A percentile compares a stretch with the other conserved stretches of the same genome.
Evolutionary conservation across 2,797 vertebrate genomes (phyloP).

Genomic region (Malurus leucopterus): DNA sequence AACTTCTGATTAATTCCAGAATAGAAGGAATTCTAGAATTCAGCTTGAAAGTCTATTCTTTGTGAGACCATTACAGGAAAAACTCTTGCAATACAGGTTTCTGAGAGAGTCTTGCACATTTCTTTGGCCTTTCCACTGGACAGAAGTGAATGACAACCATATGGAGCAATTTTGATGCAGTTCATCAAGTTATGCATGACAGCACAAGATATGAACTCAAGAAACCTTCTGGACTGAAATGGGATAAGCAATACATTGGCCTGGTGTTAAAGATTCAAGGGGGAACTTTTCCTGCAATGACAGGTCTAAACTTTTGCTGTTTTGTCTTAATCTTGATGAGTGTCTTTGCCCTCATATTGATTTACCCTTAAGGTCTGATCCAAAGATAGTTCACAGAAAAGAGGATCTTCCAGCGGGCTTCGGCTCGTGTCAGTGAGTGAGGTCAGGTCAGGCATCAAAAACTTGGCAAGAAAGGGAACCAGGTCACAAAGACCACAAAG

Average conservation of each 20-base stretch:
- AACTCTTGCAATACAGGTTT: background rate
- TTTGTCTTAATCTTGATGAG: background rate
- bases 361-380: background rate
- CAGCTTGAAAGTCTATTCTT: background rate
- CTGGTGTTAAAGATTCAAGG: background rate
- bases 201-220: background rate
- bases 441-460: background rate
- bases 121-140: background rate
- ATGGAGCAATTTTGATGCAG: background rate
- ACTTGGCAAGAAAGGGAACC: background rate
- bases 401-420: background rate
- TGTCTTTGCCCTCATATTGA: background rate
- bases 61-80: background rate
- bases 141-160: background rate
- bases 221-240: background rate
- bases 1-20: background rate
- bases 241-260: background rate
- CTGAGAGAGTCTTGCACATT: background rate
- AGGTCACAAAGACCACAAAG: background rate
- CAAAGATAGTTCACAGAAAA: background rate
- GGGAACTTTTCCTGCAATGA: background rate
- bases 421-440: background rate
- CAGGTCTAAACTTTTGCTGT: background rate
- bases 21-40: background rate
- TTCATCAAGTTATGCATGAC: background rate